Conservation (phyloP, 2,888 invertebrate species). For the Sinopyrophorus schimmeli region DNA sequence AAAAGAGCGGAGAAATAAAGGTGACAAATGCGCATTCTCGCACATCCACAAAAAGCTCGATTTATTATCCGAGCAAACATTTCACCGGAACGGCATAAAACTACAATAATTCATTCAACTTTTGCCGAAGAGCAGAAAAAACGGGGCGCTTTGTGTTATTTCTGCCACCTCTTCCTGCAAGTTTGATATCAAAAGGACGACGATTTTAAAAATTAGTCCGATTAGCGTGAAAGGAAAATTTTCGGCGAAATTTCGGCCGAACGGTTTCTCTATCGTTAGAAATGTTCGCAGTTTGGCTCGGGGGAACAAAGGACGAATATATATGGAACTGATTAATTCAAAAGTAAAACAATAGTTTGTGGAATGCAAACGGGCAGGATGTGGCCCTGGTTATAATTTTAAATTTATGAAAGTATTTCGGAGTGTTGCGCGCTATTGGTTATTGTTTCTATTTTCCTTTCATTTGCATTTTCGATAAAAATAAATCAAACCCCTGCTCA, state of each 20-base stretch:
- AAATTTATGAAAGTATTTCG: slow-evolving; percentile 21
- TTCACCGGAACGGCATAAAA: slow-evolving; percentile 34
- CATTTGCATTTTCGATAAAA: no score
- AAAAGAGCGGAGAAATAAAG: slow-evolving; percentile 37
- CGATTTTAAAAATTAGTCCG: no score
- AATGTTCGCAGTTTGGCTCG: no score
- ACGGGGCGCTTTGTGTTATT: slow-evolving; percentile 33
- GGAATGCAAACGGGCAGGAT: slow-evolving; percentile 33
- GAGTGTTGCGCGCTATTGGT: no score
- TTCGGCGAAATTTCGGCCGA: no score
- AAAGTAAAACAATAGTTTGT: slow-evolving; percentile 33
- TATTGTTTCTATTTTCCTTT: no score
- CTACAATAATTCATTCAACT: slow-evolving; percentile 44
- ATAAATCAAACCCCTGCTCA: no score
- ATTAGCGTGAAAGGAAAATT: no score
- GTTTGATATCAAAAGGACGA: no score
- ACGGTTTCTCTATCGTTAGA: no score
- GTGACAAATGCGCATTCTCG: slow-evolving; percentile 49
- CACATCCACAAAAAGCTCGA: slow-evolving; percentile 46
- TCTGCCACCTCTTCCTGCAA: slow-evolving; percentile 14
- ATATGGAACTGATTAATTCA: slow-evolving; percentile 32
- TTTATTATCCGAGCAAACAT: slow-evolving; percentile 48
- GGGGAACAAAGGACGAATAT: slow-evolving; percentile 27
- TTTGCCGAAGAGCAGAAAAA: slow-evolving; percentile 41
- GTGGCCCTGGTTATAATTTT: slow-evolving; percentile 33